phyloP scores from a whole-genome alignment of 2,113 vertebrate species.

The Origma solitaria region DNA sequence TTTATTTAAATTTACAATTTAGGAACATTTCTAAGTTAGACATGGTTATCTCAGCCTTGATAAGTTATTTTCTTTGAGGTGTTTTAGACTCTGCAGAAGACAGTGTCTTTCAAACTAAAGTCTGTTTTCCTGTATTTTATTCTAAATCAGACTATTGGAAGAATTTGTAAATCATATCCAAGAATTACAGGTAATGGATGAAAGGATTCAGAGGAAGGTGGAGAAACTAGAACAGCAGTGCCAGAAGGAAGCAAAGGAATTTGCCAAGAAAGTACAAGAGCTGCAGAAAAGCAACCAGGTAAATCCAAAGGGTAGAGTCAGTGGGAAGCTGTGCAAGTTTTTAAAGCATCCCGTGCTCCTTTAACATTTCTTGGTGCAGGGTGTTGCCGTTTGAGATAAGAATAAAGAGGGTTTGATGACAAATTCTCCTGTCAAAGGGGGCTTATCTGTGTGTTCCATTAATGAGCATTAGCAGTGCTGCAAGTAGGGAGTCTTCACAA shows the following conservation, averaged over 20 bases:
- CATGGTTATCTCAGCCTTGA: not conserved
- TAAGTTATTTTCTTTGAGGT: not conserved
- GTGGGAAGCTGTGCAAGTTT: not conserved
- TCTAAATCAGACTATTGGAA: constrained; percentile 84
- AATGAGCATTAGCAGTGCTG: not conserved
- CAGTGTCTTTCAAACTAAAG: not conserved
- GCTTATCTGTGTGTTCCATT: not conserved
- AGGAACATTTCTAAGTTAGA: not conserved
- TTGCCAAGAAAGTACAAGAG: constrained; percentile 97
- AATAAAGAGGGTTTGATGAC: not conserved
- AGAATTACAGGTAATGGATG: constrained; percentile 94
- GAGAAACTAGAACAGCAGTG: constrained; percentile 97
- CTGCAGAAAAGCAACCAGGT: constrained; percentile 98
- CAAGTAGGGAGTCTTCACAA: not conserved
- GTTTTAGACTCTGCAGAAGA: not conserved
- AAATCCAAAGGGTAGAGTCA: not conserved
- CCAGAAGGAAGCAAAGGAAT: constrained; percentile 97
- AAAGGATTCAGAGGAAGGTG: constrained; percentile 94
- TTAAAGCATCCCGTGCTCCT: not conserved
- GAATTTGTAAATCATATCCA: constrained; percentile 98
- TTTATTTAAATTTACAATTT: not conserved
- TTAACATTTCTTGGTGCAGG: not conserved
- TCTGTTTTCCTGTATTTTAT: not conserved
- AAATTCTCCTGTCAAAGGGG: not conserved
- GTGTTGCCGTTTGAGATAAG: not conserved